Conservation (phyloP, 1,140 invertebrate genomes). For the Lethocerus indicus region DNA sequence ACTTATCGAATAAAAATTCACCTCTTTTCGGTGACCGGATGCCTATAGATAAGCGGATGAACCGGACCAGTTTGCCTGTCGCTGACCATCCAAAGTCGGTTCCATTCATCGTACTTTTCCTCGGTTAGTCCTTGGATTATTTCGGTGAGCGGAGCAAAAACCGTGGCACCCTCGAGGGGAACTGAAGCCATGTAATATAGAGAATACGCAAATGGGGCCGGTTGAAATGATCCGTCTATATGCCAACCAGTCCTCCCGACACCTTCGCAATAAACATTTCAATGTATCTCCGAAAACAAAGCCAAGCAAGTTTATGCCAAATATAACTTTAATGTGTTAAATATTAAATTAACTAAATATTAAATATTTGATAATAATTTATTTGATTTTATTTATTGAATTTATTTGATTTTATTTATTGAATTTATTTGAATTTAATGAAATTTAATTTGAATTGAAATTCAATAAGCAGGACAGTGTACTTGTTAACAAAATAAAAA, state of each 20-base stretch:
- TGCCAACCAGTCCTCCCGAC: constrained; percentile 33
- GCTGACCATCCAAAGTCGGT: constrained; percentile 28
- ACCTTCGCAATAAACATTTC: constrained; percentile 19
- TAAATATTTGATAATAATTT: too few species aligned
- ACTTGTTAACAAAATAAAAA: too few species aligned
- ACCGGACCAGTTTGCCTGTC: constrained; percentile 22
- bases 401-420: too few species aligned
- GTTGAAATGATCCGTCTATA: constrained; percentile 32
- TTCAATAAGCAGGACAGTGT: too few species aligned
- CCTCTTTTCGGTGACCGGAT: constrained; percentile 19
- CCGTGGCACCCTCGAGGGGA: constrained; percentile 25
- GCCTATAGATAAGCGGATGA: constrained; percentile 29
- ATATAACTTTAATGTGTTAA: too few species aligned
- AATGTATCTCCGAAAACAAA: too few species aligned
- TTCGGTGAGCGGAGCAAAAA: constrained; percentile 28
- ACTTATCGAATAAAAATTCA: too few species aligned
- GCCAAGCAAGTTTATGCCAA: too few species aligned
- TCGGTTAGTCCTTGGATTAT: constrained; percentile 24
- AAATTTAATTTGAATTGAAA: too few species aligned
- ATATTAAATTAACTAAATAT: too few species aligned
- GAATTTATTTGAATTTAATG: too few species aligned
- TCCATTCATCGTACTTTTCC: constrained; percentile 23
- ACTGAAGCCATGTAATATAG: constrained; percentile 28
- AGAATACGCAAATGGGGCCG: constrained; percentile 27
- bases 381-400: too few species aligned